Conservation (phyloP, 1,140 invertebrate genomes). For the Leptestheria dahalacensis region DNA sequence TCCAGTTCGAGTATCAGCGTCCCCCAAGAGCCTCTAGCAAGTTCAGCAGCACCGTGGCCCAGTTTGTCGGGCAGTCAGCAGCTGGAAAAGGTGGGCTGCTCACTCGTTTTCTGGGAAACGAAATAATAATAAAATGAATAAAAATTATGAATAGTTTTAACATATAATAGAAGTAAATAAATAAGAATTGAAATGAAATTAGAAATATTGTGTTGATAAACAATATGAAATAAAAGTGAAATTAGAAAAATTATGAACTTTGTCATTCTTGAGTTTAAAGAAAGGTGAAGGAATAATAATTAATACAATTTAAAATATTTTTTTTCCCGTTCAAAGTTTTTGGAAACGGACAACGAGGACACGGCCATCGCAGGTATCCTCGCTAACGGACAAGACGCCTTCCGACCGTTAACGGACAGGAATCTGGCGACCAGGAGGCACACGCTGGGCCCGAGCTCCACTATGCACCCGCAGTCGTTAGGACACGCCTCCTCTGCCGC, state of each 20-base stretch:
- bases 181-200: too few species aligned
- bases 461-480: conserved; percentile 49
- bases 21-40: conserved; percentile 30
- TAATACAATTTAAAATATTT: conserved; percentile 14
- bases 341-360: conserved; percentile 44
- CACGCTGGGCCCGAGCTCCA: conserved; percentile 82
- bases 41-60: conserved; percentile 26
- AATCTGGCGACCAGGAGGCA: conserved; percentile 53
- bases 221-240: too few species aligned
- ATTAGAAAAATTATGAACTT: neutral
- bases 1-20: conserved; percentile 15
- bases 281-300: neutral
- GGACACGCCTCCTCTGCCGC: neutral
- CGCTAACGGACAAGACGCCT: conserved; percentile 24
- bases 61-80: conserved; percentile 34
- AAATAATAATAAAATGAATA: neutral
- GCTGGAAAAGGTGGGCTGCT: conserved; percentile 44
- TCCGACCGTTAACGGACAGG: neutral
- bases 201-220: too few species aligned
- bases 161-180: neutral
- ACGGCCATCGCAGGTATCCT: conserved; percentile 32
- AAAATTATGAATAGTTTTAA: neutral
- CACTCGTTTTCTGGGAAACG: conserved; percentile 3
- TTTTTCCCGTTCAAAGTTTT: conserved; percentile 39
- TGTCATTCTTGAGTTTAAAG: neutral